Base-by-base conservation (phyloP, 2,113 vertebrate genomes). In the Protobothrops flavoviridis region DNA sequence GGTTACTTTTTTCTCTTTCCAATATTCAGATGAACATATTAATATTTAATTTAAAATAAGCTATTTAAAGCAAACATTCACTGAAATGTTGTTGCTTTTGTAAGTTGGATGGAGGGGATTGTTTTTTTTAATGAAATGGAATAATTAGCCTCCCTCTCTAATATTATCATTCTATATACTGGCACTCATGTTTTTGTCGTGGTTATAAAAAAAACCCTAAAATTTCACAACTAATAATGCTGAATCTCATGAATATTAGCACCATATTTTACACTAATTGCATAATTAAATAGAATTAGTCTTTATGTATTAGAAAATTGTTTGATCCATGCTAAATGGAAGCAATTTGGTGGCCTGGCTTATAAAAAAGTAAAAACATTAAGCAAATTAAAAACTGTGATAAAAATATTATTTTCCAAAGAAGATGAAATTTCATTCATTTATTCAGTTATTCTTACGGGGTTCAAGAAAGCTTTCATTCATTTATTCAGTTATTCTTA, bases 1-100 rank as follows among this genome's bases (percentile, higher is more conserved):
- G 33, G 64, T 90, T 90, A 57, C 29, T 61, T 90, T 93, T 64
- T 33, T 15, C 13, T 88, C 21, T 57, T 55, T 24, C 39, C 24
- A 93, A 88, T 88, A 91, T 88, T 23, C 86, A 88, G 88, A 93
- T 74, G 21, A 39, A 57, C 20, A 57, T 33, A 85, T 93, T 50
- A 88, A 91, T 93, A 93, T 93, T 93, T 93, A 93, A 93, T 93
- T 88, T 88, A 88, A 74, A 91, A 91, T 55, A 93, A 91, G 52
- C 85, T 56, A 56, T 74, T 52, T 85, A 93, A 91, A 93, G 59
- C 33, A 81, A 81, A 43, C 17, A 21, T 43, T 81, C 74, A 9
- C 17, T 43, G 33, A 33, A 43, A 81, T 43, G 8, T 81, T 81
- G 74, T 43, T 81, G 74, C 69, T 39, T 39, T 7, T 43, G 7